A percentile compares a stretch with the other conserved stretches of the same genome.
Conservation (phyloP, 2,113 vertebrate genomes). For the Pelobates fuscus region DNA sequence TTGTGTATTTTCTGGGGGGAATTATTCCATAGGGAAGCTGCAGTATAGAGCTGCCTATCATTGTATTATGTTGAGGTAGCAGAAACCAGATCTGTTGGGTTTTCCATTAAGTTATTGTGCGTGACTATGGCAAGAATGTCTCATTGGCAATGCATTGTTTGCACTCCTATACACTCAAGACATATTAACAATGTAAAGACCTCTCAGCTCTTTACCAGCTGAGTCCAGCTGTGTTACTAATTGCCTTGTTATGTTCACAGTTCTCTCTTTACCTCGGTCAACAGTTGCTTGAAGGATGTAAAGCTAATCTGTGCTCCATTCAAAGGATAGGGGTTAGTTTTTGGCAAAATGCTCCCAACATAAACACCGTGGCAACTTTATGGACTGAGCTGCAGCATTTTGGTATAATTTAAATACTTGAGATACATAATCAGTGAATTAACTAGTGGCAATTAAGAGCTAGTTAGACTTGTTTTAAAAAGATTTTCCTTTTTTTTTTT, state of each 20-base stretch:
- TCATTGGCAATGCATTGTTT: slow-evolving; percentile 25
- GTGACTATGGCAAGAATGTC: slow-evolving; percentile 1
- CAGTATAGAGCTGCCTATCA: neutral
- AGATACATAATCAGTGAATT: neutral
- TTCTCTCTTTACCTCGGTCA: slow-evolving; percentile 31
- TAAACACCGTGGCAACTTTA: neutral
- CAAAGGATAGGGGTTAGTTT: neutral
- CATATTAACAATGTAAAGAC: slow-evolving; percentile 19
- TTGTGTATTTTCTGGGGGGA: too few relatives aligned
- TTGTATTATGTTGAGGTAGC: too few relatives aligned
- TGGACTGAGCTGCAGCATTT: neutral
- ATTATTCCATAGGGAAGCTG: too few relatives aligned
- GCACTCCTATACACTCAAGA: slow-evolving; percentile 1
- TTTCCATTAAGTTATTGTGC: slow-evolving; percentile 14
- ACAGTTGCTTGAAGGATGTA: slow-evolving; percentile 49
- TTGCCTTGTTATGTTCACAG: slow-evolving; percentile 39
- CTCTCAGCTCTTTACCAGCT: slow-evolving; percentile 57
- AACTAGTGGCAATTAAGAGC: neutral
- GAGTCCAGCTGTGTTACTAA: slow-evolving; percentile 62
- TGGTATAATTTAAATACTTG: neutral
- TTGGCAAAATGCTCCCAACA: neutral
- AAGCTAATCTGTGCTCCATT: slow-evolving; percentile 8
- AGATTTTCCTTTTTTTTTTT: neutral
- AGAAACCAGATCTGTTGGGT: slow-evolving; percentile 20
- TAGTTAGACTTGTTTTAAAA: neutral